Evolutionary conservation across 2,113 vertebrate genomes (phyloP).

Genomic region (Proteles cristata): DNA sequence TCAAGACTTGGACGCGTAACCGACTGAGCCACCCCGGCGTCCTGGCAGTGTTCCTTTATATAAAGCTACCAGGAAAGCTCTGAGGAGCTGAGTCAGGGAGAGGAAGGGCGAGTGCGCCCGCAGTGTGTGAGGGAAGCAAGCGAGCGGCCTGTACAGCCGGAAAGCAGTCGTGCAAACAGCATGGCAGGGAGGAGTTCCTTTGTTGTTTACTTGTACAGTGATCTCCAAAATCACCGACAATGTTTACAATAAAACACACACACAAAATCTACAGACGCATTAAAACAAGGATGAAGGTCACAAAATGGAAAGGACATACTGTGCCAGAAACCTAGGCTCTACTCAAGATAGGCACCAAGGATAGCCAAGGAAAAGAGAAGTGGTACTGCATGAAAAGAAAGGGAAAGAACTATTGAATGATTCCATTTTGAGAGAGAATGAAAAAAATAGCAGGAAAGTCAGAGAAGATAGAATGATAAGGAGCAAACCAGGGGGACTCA

Average conservation of each 20-base stretch:
- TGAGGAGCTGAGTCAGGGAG: background rate
- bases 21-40: too few species aligned
- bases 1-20: too few species aligned
- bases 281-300: conserved; percentile 3
- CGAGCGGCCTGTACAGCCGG: background rate
- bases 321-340: background rate
- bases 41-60: background rate
- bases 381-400: background rate
- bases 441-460: background rate
- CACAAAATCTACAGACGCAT: conserved; percentile 13
- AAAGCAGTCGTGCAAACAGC: background rate
- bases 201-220: background rate
- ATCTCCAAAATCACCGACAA: background rate
- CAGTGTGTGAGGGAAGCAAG: background rate
- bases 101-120: background rate
- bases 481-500: background rate
- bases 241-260: background rate
- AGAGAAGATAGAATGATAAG: background rate
- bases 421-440: background rate
- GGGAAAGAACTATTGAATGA: background rate
- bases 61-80: background rate
- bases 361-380: background rate
- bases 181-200: background rate
- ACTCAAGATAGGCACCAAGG: background rate
- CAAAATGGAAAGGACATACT: background rate